Evolutionary conservation across 2,113 vertebrate genomes (phyloP), one percentile per base, ranked within the genome.

Genomic region (Tylochromis polylepis): DNA sequence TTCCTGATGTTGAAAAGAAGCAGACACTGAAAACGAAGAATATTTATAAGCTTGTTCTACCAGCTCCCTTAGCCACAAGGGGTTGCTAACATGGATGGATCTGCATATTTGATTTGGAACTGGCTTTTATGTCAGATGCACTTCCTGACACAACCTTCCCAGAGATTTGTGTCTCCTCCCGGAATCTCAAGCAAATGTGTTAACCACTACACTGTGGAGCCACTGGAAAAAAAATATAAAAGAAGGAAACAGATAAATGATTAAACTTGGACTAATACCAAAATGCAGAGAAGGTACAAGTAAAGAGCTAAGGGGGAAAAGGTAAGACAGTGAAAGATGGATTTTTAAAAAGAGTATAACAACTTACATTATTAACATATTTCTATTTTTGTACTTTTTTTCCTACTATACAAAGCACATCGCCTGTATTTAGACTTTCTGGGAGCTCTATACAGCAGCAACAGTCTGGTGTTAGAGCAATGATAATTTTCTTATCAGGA

Each of bases 401-500:
- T 11, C 1, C 67, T 75, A 31, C 43, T 51, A 0, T 77, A 51
- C 10, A 51, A 77, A 77, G 43, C 3, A 51, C 6, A 7, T 31
- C 0, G 16, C 24, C 24, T 51, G 43, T 75, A 75, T 22, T 46
- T 72, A 9, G 22, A 72, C 24, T 20, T 29, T 10, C 15, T 27
- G 1, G 1, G 22, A 36, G 12, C 57, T 55, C 22, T 34, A 56
- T 18, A 70, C 49, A 5, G 18, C 43, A 55, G 58, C 34, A n/a
- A n/a, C n/a, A 59, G 77, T 81, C 11, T 65, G 55, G 24, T 43
- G 11, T 51, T 24, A 29, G 36, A 20, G 41, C 85, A 83, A 51
- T 62, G 43, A 60, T 22, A 53, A 36, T 88, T 86, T 86, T 90
- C 78, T 93, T 87, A 93, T 95, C 89, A 83, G 84, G 3, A 88